Conservation (phyloP, 2,888 invertebrate species). For the Ormyrus thymus region DNA sequence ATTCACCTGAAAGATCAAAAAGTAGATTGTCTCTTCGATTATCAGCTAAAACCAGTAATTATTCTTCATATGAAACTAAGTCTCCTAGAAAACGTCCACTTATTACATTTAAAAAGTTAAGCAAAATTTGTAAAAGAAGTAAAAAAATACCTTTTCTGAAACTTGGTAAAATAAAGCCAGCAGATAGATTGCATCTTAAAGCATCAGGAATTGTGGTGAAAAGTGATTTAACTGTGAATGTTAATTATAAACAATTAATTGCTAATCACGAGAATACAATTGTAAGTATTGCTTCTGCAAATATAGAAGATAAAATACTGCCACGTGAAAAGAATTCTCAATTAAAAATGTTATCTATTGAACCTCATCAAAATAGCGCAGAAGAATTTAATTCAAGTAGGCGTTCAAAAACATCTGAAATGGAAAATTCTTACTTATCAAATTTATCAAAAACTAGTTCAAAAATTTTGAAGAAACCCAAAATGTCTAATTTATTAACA, state of each 20-base stretch:
- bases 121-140: conserved; percentile 55
- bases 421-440: no score
- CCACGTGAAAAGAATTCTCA: conserved; percentile 59
- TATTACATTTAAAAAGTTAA: conserved; percentile 58
- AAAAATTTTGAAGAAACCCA: no score
- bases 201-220: conserved; percentile 20
- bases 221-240: conserved; percentile 33
- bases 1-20: conserved; percentile 38
- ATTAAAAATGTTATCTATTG: conserved; percentile 53
- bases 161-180: conserved; percentile 43
- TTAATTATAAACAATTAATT: conserved; percentile 10
- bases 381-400: no score
- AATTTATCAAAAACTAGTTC: no score
- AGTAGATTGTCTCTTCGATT: conserved; percentile 43
- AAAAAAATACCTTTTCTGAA: conserved; percentile 55
- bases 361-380: conserved; percentile 1
- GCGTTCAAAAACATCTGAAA: no score
- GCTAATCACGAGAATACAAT: background rate
- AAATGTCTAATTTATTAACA: no score
- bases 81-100: conserved; percentile 11
- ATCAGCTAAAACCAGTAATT: conserved; percentile 4
- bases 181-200: background rate
- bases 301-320: conserved; percentile 50
- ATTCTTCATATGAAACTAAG: background rate
- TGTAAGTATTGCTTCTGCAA: background rate